Evolutionary conservation across 2,113 vertebrate species (phyloP), one percentile per base, ranked within the genome.

Genomic region (Seriola aureovittata): DNA sequence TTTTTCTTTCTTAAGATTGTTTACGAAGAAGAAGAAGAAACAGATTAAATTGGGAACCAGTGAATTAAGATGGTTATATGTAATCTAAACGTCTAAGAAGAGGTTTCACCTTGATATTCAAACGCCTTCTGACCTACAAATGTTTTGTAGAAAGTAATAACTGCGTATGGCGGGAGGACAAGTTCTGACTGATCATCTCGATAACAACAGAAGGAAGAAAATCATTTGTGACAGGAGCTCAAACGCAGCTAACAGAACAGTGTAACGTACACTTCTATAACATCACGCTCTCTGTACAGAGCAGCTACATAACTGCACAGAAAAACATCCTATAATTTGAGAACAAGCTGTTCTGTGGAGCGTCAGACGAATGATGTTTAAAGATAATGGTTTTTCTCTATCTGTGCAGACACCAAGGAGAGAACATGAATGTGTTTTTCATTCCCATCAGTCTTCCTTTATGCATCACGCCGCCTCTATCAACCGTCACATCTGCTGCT

Each of bases 341-440:
- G 48, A 50, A 50, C 19, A 9, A 1, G 7, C 6, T 9, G 50
- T 17, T 3, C 42, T 13, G 46, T 1, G 36, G 17, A 63, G 65
- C 3, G 67, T 74, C 55, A 69, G 54, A 85, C 57, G 36, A 50
- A 59, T 2, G 36, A 82, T 29, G 68, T 60, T 57, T 21, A 21
- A 8, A 83, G 82, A 89, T 85, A 82, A 86, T 78, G 58, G 3
- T 82, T 85, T 71, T 71, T 58, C 17, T 12, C 74, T 88, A 90
- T 88, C 79, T 32, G 57, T 62, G 60, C 86, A 85, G 77, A 84
- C 86, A 52, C 69, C 38, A 21, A 23, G 63, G 29, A 55, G 11
- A 54, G 59, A 48, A 62, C 54, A 21, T 4, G 57, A 29, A 50
- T 8, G 14, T 23, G 8, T 90, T 73, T 29, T 66, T 80, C 81